Percentiles rank a stretch among this genome's conserved stretches.
Conservation (phyloP, 2,113 vertebrate genomes). For the Megalops atlanticus region DNA sequence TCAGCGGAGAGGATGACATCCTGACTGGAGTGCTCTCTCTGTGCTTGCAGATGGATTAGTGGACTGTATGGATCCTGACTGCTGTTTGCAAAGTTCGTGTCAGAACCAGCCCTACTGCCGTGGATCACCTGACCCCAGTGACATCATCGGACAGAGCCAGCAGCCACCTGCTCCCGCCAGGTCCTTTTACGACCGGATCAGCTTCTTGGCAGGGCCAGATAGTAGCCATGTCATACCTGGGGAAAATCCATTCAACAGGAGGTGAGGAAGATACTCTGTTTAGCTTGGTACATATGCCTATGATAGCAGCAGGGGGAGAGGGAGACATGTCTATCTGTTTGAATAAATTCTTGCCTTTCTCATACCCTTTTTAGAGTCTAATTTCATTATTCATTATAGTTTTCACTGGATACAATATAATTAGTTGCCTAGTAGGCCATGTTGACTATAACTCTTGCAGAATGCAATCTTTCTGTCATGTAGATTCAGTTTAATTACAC, state of each 20-base stretch:
- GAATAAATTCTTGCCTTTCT: not conserved
- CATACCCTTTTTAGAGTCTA: constrained; percentile 40
- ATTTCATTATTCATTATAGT: constrained; percentile 42
- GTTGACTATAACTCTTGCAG: not conserved
- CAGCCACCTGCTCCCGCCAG: constrained; percentile 80
- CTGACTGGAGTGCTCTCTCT: constrained; percentile 57
- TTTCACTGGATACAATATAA: not conserved
- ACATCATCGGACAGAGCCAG: constrained; percentile 80
- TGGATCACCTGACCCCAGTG: constrained; percentile 87
- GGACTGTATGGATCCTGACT: constrained; percentile 98
- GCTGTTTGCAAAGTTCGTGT: constrained; percentile 91
- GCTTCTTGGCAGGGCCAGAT: constrained; percentile 85
- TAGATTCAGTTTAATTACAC: too few species aligned
- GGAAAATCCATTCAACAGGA: constrained; percentile 92
- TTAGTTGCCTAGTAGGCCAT: not conserved
- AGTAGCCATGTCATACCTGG: constrained; percentile 90
- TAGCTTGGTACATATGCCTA: not conserved
- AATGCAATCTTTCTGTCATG: not conserved
- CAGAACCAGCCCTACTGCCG: constrained; percentile 90
- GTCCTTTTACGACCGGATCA: constrained; percentile 87
- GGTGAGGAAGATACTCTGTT: constrained; percentile 65
- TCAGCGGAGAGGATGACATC: constrained; percentile 36
- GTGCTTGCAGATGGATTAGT: constrained; percentile 85
- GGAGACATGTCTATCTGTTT: constrained; percentile 1
- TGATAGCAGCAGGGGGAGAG: not conserved